A percentile compares a stretch with the other conserved stretches of the same genome.
These are phyloP conservation scores for Fulica atra DNA, from an alignment of 2,113 vertebrate species.

Conservation along the genomic window DNA sequence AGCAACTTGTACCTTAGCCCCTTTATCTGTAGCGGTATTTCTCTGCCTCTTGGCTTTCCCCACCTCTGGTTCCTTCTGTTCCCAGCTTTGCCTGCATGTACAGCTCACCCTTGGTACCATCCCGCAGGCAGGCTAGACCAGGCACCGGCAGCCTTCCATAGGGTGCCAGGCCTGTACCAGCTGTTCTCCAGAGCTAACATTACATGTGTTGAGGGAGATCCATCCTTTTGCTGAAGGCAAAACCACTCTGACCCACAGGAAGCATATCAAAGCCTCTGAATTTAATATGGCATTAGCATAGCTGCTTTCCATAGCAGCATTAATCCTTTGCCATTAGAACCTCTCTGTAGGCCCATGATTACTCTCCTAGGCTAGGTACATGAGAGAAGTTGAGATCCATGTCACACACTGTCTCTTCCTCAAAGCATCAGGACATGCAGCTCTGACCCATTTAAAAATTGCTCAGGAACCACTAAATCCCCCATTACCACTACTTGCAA, in stretches of 20 bases:
- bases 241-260: background rate
- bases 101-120: background rate
- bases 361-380: background rate
- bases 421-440: background rate
- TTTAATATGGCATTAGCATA: rapidly evolving
- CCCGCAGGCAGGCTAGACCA: rapidly evolving
- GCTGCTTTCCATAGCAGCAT: background rate
- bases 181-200: background rate
- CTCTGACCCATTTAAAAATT: background rate
- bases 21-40: background rate
- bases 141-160: background rate
- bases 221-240: background rate
- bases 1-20: background rate
- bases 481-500: background rate
- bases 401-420: background rate
- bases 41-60: background rate
- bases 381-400: background rate
- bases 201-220: rapidly evolving
- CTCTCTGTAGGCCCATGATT: background rate
- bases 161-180: background rate
- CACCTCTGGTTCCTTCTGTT: background rate
- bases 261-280: background rate
- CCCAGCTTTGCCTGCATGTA: rapidly evolving
- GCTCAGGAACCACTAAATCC: background rate
- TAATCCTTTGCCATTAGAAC: too few relatives aligned